Percentiles rank a stretch among this genome's conserved stretches.
These are phyloP conservation scores for Spodoptera exigua DNA, from an alignment of 2,888 invertebrate genomes.

Conservation along the genomic window DNA sequence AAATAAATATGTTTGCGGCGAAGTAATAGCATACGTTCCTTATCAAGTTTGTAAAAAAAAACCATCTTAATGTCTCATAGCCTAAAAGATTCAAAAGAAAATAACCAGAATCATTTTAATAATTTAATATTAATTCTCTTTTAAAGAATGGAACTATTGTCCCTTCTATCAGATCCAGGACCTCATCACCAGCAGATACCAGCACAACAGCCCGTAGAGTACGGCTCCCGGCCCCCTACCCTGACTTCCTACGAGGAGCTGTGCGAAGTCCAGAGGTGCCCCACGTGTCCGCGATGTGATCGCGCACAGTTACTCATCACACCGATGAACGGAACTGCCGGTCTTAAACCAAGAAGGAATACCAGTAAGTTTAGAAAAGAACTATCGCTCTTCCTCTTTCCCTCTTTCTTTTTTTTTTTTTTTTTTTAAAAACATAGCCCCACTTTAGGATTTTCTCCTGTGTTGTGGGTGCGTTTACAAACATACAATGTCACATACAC, in stretches of 20 bases:
- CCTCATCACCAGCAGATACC: constrained; percentile 72
- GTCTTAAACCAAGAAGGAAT: constrained; percentile 79
- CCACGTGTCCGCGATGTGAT: constrained; percentile 83
- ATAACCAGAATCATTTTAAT: too few species aligned
- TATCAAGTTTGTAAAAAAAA: too few species aligned
- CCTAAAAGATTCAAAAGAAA: too few species aligned
- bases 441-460: not conserved
- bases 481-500: too few species aligned
- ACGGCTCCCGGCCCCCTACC: constrained; percentile 79
- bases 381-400: too few species aligned
- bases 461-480: too few species aligned
- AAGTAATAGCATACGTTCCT: too few species aligned
- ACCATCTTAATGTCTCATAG: too few species aligned
- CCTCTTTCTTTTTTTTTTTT: too few species aligned
- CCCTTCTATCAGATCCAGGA: constrained; percentile 68
- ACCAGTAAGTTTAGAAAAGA: constrained; percentile 71
- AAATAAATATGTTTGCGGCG: too few species aligned
- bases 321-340: constrained; percentile 88
- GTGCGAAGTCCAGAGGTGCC: constrained; percentile 83
- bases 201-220: constrained; percentile 79
- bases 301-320: constrained; percentile 80
- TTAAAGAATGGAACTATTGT: too few species aligned
- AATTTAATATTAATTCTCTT: too few species aligned
- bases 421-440: not conserved
- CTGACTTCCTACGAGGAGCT: constrained; percentile 84